phyloP scores from a whole-genome alignment of 2,113 vertebrate genomes.

The Lycaon pictus region DNA sequence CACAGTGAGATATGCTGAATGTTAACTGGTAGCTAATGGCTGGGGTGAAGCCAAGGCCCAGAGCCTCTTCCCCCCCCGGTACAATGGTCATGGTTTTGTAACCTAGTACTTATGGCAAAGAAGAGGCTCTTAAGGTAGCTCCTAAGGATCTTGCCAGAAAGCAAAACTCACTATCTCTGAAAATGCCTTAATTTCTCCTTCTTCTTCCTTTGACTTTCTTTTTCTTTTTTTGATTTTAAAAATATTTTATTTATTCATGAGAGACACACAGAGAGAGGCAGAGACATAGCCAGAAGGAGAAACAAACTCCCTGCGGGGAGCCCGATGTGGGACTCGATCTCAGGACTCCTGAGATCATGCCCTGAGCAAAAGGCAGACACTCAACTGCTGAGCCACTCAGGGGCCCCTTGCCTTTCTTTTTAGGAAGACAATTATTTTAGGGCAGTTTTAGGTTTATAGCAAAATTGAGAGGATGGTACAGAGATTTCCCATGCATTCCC shows the following conservation, averaged over 20 bases:
- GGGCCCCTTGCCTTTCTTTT: not conserved
- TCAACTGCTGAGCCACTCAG: too few species aligned
- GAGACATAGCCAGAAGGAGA: too few species aligned
- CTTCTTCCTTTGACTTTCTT: not conserved
- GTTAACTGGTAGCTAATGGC: not conserved
- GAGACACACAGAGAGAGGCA: too few species aligned
- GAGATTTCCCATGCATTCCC: not conserved
- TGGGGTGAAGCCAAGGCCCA: not conserved
- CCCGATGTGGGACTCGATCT: too few species aligned
- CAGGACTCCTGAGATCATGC: too few species aligned
- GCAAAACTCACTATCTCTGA: not conserved
- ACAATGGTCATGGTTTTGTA: not conserved
- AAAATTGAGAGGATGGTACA: not conserved
- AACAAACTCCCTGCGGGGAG: too few species aligned
- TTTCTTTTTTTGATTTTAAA: too few species aligned
- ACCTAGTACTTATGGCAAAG: not conserved
- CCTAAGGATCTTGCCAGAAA: not conserved
- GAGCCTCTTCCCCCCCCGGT: not conserved
- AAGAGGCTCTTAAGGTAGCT: not conserved
- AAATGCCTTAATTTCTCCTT: not conserved
- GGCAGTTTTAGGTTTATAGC: not conserved
- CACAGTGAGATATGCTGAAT: not conserved
- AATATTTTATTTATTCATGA: too few species aligned
- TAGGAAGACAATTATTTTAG: not conserved
- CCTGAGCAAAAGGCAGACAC: too few species aligned